These are phyloP conservation scores for Scaptomyza graminum DNA, from an alignment of 1,140 invertebrate genomes.

Conservation along the genomic window DNA sequence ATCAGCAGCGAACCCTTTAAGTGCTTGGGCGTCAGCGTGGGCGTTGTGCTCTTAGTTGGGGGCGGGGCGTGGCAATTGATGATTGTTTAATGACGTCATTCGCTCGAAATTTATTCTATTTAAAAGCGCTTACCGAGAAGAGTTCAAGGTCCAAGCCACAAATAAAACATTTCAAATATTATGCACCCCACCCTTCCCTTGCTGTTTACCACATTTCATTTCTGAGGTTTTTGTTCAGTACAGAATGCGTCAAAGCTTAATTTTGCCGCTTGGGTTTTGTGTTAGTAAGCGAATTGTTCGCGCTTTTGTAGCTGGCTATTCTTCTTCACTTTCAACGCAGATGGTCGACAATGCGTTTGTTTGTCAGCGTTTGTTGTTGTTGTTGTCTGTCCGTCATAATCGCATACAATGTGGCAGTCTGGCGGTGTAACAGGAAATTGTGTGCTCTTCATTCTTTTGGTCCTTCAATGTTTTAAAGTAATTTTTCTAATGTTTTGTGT, in stretches of 20 bases:
- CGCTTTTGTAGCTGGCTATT: slow-evolving; percentile 9
- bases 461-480: slow-evolving; percentile 43
- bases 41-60: not conserved
- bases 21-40: slow-evolving; percentile 21
- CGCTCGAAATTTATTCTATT: slow-evolving; percentile 27
- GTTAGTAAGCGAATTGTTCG: not conserved
- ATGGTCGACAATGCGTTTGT: not conserved
- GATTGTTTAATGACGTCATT: slow-evolving; percentile 53
- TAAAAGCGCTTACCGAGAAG: slow-evolving; percentile 1
- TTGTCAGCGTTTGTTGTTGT: not conserved
- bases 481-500: slow-evolving; percentile 51
- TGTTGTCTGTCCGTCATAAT: not conserved
- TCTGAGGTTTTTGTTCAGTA: not conserved
- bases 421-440: slow-evolving; percentile 15
- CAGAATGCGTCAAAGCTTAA: slow-evolving; percentile 1
- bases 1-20: slow-evolving; percentile 25
- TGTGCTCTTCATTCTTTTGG: not conserved
- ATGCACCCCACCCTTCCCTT: not conserved
- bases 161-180: slow-evolving; percentile 19
- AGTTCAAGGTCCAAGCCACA: slow-evolving; percentile 15
- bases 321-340: not conserved
- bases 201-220: slow-evolving; percentile 1
- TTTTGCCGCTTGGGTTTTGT: not conserved
- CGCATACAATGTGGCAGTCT: not conserved
- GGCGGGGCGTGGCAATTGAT: slow-evolving; percentile 11